These are phyloP conservation scores for Drosophila niveifrons DNA, from an alignment of 2,888 invertebrate genomes.

Conservation along the genomic window DNA sequence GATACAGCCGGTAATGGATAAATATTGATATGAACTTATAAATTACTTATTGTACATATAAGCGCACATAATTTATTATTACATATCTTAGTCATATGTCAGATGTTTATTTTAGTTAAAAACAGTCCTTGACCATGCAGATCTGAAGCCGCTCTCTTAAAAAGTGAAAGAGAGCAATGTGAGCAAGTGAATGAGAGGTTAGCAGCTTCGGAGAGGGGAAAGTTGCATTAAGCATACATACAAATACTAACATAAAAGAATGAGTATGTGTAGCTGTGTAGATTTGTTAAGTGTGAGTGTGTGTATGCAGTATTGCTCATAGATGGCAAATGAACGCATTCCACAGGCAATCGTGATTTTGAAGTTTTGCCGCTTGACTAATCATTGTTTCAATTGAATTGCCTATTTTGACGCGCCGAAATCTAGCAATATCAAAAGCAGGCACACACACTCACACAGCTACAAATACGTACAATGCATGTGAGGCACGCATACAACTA, in stretches of 20 bases:
- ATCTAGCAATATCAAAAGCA: slow-evolving; percentile 48
- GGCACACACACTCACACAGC: neutral
- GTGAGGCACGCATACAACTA: slow-evolving; percentile 2
- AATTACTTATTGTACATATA: neutral
- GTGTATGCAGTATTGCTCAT: slow-evolving; percentile 59
- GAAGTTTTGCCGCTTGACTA: slow-evolving; percentile 69
- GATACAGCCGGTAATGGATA: slow-evolving; percentile 8
- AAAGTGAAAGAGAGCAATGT: slow-evolving; percentile 56
- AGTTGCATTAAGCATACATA: slow-evolving; percentile 31
- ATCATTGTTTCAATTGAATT: slow-evolving; percentile 69
- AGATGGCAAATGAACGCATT: slow-evolving; percentile 61
- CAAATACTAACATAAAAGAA: neutral
- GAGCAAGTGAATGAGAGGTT: slow-evolving; percentile 14
- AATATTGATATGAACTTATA: slow-evolving; percentile 1
- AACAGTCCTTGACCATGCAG: slow-evolving; percentile 14
- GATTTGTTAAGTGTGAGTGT: neutral
- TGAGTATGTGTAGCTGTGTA: neutral
- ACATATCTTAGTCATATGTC: slow-evolving; percentile 15
- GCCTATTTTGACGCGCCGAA: slow-evolving; percentile 77
- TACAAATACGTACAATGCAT: slow-evolving; percentile 2
- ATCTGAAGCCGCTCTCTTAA: slow-evolving; percentile 41
- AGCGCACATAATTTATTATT: slow-evolving; percentile 2
- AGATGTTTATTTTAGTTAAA: neutral
- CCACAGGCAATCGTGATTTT: slow-evolving; percentile 54
- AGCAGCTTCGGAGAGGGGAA: slow-evolving; percentile 51